Evolutionary conservation across 2,797 vertebrate species (phyloP).

Genomic region (Buceros bicornis): DNA sequence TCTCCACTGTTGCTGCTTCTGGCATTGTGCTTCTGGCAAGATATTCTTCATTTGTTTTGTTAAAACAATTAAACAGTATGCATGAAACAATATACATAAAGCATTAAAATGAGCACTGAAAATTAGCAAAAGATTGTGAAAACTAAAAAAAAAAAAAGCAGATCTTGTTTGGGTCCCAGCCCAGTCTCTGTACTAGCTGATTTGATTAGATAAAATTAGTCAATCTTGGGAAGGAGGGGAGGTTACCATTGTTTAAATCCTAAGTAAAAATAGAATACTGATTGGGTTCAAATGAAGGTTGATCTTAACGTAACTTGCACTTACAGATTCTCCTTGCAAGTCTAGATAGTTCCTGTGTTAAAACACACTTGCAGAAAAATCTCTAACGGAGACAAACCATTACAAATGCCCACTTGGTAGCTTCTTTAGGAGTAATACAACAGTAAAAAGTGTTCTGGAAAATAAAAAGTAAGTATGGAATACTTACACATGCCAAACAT

Average conservation of each 20-base stretch:
- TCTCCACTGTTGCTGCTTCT: background rate
- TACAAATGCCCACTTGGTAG: background rate
- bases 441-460: background rate
- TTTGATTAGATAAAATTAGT: constrained; percentile 3
- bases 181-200: background rate
- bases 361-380: background rate
- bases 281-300: constrained; percentile 66
- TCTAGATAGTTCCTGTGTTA: background rate
- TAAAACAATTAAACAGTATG: background rate
- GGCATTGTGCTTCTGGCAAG: background rate
- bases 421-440: background rate
- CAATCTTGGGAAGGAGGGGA: background rate
- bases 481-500: background rate
- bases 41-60: background rate
- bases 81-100: background rate
- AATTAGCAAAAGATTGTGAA: background rate
- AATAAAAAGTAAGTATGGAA: background rate
- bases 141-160: background rate
- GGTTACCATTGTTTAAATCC: constrained; percentile 58
- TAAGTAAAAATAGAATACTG: constrained; percentile 65
- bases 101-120: background rate
- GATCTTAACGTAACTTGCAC: constrained; percentile 34
- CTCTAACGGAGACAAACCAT: background rate
- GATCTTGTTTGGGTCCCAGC: background rate
- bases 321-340: background rate